These are phyloP conservation scores for Embidobia sp. DNA, from an alignment of 2,888 invertebrate species.

Conservation along the genomic window DNA sequence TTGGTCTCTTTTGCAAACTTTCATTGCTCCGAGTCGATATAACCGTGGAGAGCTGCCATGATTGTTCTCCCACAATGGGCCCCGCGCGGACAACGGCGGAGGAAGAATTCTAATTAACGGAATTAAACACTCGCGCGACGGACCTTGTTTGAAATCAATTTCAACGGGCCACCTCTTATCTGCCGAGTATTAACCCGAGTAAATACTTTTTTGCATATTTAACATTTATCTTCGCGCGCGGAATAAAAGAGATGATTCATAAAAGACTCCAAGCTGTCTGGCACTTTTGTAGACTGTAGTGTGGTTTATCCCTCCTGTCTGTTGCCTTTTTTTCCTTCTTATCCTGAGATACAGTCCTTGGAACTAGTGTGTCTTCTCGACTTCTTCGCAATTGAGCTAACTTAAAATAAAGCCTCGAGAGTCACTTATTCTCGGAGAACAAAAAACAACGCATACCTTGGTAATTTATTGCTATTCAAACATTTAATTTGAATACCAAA, in stretches of 20 bases:
- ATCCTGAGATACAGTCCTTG: constrained; percentile 51
- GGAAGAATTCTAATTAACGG: constrained; percentile 32
- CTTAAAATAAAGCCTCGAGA: constrained; percentile 31
- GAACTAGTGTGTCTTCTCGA: constrained; percentile 65
- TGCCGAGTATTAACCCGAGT: background rate
- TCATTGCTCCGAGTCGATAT: constrained; percentile 61
- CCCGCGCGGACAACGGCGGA: constrained; percentile 17
- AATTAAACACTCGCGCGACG: constrained; percentile 14
- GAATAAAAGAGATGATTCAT: constrained; percentile 61
- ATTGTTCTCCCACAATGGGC: constrained; percentile 45
- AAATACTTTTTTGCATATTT: constrained; percentile 10
- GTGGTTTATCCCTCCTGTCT: constrained; percentile 64
- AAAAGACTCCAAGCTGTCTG: constrained; percentile 75
- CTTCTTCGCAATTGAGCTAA: constrained; percentile 62
- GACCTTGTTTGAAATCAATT: constrained; percentile 6
- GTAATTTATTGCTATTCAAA: too few species aligned
- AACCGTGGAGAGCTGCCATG: constrained; percentile 59
- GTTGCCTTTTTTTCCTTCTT: constrained; percentile 29
- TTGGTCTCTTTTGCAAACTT: constrained; percentile 61
- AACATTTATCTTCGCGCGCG: constrained; percentile 27
- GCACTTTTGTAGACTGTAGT: constrained; percentile 73
- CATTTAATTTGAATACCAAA: too few species aligned
- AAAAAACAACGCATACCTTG: too few species aligned
- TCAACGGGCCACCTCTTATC: too few species aligned
- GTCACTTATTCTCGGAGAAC: too few species aligned